Conservation (phyloP, 1,140 invertebrate genomes). For the Holotrichia oblita region DNA sequence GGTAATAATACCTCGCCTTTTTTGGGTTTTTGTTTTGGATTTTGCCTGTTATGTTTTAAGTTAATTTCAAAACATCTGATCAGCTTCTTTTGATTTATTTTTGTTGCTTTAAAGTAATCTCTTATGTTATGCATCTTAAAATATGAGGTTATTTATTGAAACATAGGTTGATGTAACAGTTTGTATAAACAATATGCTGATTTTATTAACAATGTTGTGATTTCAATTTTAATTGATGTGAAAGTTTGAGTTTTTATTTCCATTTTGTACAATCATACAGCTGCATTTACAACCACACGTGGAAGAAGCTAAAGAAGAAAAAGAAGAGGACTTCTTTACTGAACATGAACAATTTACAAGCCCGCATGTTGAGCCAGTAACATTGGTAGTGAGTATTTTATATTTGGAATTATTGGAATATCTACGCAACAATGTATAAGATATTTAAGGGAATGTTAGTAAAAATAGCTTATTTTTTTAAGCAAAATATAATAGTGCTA, state of each 20-base stretch:
- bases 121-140: no score
- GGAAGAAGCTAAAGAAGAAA: slow-evolving; percentile 65
- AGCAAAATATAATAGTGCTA: no score
- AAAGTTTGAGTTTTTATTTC: slow-evolving; percentile 4
- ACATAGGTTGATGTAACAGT: no score
- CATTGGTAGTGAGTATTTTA: slow-evolving; percentile 23
- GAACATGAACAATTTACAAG: slow-evolving; percentile 68
- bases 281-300: slow-evolving; percentile 68
- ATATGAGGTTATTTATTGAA: no score
- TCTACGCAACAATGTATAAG: no score
- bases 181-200: no score
- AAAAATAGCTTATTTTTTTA: no score
- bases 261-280: slow-evolving; percentile 58
- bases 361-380: slow-evolving; percentile 35
- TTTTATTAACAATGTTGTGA: neutral
- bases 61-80: neutral
- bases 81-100: neutral
- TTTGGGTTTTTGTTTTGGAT: slow-evolving; percentile 27
- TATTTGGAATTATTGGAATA: neutral
- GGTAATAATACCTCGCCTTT: slow-evolving; percentile 41
- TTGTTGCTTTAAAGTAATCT: neutral
- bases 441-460: no score
- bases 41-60: slow-evolving; percentile 25
- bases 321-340: slow-evolving; percentile 86
- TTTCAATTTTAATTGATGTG: neutral